Conservation (phyloP, 2,113 vertebrate genomes). For the Aphelocoma coerulescens region DNA sequence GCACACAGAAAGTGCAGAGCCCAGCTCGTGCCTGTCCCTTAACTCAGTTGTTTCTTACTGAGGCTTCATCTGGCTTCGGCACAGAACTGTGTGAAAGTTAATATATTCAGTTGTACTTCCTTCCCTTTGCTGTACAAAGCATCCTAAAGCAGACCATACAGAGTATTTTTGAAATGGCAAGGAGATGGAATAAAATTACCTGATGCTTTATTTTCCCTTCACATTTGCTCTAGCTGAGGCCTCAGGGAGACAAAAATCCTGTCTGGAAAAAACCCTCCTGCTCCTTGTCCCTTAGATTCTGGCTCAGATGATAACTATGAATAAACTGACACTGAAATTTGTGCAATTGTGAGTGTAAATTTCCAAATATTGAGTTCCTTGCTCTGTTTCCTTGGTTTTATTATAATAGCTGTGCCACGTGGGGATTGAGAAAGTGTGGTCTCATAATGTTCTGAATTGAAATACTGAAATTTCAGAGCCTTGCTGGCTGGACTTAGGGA, state of each 20-base stretch:
- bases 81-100: background rate
- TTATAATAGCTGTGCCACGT: fast-evolving
- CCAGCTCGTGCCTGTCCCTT: background rate
- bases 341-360: background rate
- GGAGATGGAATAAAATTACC: background rate
- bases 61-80: background rate
- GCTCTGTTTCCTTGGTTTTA: background rate
- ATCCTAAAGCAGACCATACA: background rate
- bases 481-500: background rate
- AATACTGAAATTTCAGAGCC: background rate
- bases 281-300: background rate
- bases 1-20: background rate
- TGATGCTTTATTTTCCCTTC: background rate
- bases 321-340: background rate
- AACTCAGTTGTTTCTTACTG: background rate
- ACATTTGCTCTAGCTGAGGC: background rate
- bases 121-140: background rate
- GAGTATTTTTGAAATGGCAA: background rate
- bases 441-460: background rate
- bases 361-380: background rate
- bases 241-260: background rate
- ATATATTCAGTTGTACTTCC: background rate
- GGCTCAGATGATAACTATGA: background rate
- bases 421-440: background rate
- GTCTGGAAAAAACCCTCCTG: background rate